phyloP scores from a whole-genome alignment of 2,888 invertebrate genomes.

The Neocrepidodera transversa region DNA sequence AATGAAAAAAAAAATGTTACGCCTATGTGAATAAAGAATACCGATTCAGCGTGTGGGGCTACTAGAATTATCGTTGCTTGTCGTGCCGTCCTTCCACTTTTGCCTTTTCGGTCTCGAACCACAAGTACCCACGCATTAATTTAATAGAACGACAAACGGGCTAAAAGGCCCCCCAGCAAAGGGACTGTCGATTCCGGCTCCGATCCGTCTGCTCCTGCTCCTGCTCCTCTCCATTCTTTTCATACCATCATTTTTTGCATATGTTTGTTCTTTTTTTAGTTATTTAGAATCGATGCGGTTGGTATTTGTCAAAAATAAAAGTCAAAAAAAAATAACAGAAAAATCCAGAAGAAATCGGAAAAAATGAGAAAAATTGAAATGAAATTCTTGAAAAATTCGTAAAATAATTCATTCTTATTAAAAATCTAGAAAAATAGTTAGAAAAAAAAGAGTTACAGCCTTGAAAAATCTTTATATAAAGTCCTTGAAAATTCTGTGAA shows the following conservation, averaged over 20 bases:
- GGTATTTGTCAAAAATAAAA: conserved; percentile 7
- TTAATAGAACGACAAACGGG: conserved; percentile 49
- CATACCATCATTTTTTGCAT: background rate
- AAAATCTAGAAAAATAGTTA: too few relatives aligned
- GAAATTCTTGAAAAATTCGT: too few relatives aligned
- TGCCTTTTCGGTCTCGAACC: conserved; percentile 22
- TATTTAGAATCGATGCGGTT: background rate
- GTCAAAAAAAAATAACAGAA: too few relatives aligned
- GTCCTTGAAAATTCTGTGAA: too few relatives aligned
- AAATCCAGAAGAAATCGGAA: too few relatives aligned
- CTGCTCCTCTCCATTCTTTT: conserved; percentile 9
- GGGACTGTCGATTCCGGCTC: conserved; percentile 44
- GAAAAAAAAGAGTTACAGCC: too few relatives aligned
- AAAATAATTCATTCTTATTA: too few relatives aligned
- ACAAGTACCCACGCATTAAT: conserved; percentile 40
- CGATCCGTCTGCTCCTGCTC: conserved; percentile 11
- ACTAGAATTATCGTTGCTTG: conserved; percentile 39
- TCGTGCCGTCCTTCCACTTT: conserved; percentile 31
- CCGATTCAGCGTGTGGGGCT: conserved; percentile 39
- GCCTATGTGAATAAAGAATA: conserved; percentile 34
- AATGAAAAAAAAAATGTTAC: conserved; percentile 1
- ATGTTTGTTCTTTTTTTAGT: background rate
- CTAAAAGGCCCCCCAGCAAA: conserved; percentile 60
- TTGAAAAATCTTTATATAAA: too few relatives aligned
- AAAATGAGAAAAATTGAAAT: too few relatives aligned